Percentiles rank a stretch among this genome's conserved stretches.
Evolutionary conservation across 2,113 vertebrate genomes (phyloP).

Genomic region (Xiphias gladius): DNA sequence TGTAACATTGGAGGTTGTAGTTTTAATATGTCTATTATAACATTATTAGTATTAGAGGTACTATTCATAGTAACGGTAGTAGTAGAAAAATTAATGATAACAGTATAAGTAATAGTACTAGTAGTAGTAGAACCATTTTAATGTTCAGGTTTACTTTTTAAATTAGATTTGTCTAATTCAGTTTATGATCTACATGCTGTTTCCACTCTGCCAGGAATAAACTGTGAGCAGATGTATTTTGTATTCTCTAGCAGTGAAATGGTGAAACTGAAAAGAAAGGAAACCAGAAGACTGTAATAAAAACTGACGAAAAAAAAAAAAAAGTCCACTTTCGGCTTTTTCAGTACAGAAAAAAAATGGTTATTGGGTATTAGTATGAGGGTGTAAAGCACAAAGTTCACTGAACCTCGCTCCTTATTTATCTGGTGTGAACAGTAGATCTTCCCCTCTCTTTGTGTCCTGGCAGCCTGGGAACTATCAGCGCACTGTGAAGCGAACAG

Average conservation of each 20-base stretch:
- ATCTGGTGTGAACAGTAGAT: slow-evolving; percentile 3
- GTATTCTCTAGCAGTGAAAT: slow-evolving; percentile 5
- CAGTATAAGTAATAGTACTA: background rate
- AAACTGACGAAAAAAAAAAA: background rate
- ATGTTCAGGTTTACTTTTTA: background rate
- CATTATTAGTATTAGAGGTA: background rate
- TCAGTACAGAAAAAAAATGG: background rate
- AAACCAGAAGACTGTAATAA: background rate
- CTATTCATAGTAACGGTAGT: background rate
- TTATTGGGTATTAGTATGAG: background rate
- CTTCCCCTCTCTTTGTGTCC: slow-evolving; percentile 45
- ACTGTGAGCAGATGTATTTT: slow-evolving; percentile 28
- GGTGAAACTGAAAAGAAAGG: background rate
- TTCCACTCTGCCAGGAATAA: slow-evolving; percentile 24
- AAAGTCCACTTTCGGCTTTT: background rate
- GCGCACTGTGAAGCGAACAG: slow-evolving; percentile 84
- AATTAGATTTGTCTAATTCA: slow-evolving; percentile 23
- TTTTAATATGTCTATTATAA: background rate
- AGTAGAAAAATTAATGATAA: background rate
- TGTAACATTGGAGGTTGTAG: background rate
- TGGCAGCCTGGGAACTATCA: slow-evolving; percentile 88
- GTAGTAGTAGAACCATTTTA: background rate
- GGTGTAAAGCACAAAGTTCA: background rate
- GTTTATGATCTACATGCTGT: background rate
- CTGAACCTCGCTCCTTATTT: background rate